Evolutionary conservation across 2,888 invertebrate genomes (phyloP).

Genomic region (Drosophila koepferae): DNA sequence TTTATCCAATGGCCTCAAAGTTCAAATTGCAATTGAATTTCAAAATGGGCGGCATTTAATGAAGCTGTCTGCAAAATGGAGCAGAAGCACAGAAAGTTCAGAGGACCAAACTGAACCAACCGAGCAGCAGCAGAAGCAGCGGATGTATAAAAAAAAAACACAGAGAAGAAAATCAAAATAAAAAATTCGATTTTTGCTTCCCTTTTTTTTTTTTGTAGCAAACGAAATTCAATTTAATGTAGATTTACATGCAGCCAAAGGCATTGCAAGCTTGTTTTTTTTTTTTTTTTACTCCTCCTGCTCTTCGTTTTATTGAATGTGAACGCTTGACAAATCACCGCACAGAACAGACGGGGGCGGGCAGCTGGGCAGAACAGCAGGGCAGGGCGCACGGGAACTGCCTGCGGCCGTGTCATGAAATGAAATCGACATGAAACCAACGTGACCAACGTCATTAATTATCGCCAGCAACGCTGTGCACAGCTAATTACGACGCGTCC

Average conservation of each 20-base stretch:
- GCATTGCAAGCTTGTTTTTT: slow-evolving; percentile 40
- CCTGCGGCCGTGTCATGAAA: slow-evolving; percentile 77
- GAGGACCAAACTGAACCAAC: slow-evolving; percentile 4
- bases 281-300: slow-evolving; percentile 11
- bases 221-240: slow-evolving; percentile 75
- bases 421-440: slow-evolving; percentile 80
- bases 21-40: slow-evolving; percentile 80
- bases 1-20: slow-evolving; percentile 55
- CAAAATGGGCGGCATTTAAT: slow-evolving; percentile 75
- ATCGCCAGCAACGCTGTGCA: slow-evolving; percentile 72
- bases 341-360: slow-evolving; percentile 18
- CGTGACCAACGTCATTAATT: slow-evolving; percentile 81
- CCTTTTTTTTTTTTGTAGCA: slow-evolving; percentile 16
- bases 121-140: background rate
- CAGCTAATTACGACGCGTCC: slow-evolving; percentile 70
- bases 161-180: slow-evolving; percentile 25
- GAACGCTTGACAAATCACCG: slow-evolving; percentile 77
- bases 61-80: slow-evolving; percentile 69
- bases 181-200: slow-evolving; percentile 4
- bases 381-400: slow-evolving; percentile 27
- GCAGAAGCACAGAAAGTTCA: slow-evolving; percentile 47
- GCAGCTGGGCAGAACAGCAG: background rate
- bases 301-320: slow-evolving; percentile 56
- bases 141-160: slow-evolving; percentile 3
- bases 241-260: slow-evolving; percentile 71